Percentiles rank a stretch among this genome's conserved stretches.
Evolutionary conservation across 2,888 invertebrate genomes (phyloP).

Genomic region (Himalopsyche tibetana): DNA sequence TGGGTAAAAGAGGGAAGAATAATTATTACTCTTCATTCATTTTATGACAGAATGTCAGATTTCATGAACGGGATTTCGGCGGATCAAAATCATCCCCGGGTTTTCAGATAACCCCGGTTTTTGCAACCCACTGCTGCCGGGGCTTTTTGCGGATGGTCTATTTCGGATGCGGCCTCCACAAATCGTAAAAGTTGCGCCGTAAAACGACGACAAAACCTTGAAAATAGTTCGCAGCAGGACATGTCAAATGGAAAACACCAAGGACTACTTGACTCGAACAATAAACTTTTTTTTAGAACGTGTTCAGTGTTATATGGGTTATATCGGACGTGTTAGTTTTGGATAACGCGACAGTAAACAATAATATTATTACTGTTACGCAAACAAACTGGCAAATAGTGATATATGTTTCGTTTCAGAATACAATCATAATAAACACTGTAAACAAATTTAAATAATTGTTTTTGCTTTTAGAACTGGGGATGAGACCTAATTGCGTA

Average conservation of each 20-base stretch:
- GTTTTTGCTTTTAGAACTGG: too few species aligned
- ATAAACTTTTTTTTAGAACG: slow-evolving; percentile 11
- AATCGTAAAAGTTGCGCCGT: slow-evolving; percentile 34
- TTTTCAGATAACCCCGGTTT: neutral
- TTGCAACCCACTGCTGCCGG: neutral
- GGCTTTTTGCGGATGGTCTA: slow-evolving; percentile 22
- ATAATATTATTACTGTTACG: too few species aligned
- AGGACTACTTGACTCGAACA: neutral
- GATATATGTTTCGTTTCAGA: too few species aligned
- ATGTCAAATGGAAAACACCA: slow-evolving; percentile 20
- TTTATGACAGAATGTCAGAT: slow-evolving; percentile 31
- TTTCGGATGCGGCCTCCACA: slow-evolving; percentile 2
- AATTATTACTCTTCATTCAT: slow-evolving; percentile 34
- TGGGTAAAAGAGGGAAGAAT: neutral
- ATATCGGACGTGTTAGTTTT: neutral
- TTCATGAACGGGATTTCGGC: slow-evolving; percentile 29
- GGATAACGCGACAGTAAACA: neutral
- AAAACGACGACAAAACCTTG: slow-evolving; percentile 34
- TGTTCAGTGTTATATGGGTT: neutral
- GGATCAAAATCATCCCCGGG: slow-evolving; percentile 26
- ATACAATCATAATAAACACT: too few species aligned
- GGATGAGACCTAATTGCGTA: too few species aligned
- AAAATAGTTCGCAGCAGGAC: slow-evolving; percentile 6
- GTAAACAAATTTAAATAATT: too few species aligned
- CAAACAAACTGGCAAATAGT: too few species aligned